Conservation (phyloP, 2,888 invertebrate genomes). For the Agriopis aurantiaria region DNA sequence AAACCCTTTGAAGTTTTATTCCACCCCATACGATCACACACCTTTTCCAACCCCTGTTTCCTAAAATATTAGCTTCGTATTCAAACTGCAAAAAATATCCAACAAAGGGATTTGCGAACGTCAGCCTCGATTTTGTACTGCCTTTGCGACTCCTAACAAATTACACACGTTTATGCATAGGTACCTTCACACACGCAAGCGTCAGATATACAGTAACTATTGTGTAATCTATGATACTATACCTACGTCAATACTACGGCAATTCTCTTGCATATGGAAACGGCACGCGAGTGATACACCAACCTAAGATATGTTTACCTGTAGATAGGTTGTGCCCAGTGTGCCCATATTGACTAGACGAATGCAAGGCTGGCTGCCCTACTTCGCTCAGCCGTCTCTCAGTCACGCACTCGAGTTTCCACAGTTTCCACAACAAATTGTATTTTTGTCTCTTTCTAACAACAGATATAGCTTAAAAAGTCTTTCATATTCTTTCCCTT, state of each 20-base stretch:
- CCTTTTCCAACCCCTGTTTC: not conserved
- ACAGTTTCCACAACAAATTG: too few relatives aligned
- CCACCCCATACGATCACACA: not conserved
- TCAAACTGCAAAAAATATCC: not conserved
- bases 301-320: too few relatives aligned
- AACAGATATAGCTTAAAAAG: too few relatives aligned
- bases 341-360: too few relatives aligned
- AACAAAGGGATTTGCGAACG: not conserved
- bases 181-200: not conserved
- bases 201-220: not conserved
- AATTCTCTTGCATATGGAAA: constrained; percentile 8
- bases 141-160: constrained; percentile 4
- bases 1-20: not conserved
- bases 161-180: not conserved
- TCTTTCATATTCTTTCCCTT: too few relatives aligned
- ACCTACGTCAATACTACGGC: constrained; percentile 10
- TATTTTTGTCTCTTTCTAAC: too few relatives aligned
- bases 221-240: not conserved
- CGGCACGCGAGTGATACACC: not conserved
- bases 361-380: too few relatives aligned
- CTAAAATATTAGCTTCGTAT: not conserved
- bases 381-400: too few relatives aligned
- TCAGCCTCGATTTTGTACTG: not conserved
- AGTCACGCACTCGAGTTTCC: too few relatives aligned
- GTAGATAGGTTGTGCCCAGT: too few relatives aligned